phyloP scores from a whole-genome alignment of 2,113 vertebrate species.

The Irena cyanogastra region DNA sequence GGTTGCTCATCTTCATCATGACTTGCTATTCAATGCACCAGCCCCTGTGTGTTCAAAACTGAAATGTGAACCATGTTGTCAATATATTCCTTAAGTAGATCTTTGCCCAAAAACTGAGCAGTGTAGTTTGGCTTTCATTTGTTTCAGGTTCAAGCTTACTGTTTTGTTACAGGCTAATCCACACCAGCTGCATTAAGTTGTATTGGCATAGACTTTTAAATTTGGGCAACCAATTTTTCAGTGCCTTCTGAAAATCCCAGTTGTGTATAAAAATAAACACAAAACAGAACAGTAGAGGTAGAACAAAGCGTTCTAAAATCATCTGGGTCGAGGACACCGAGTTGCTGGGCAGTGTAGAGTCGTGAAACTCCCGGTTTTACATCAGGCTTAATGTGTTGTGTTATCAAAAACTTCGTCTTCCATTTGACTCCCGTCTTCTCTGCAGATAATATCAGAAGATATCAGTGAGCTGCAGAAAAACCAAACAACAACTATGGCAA shows the following conservation, averaged over 20 bases:
- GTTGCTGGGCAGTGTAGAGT: neutral
- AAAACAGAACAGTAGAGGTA: neutral
- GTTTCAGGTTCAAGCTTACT: neutral
- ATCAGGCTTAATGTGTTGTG: neutral
- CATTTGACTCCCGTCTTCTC: neutral
- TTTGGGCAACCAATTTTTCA: neutral
- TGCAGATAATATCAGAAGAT: constrained; percentile 93
- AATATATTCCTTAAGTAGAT: neutral
- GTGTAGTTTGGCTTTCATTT: neutral
- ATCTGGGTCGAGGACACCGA: rapidly evolving
- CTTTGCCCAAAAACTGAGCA: neutral
- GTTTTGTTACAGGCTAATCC: neutral
- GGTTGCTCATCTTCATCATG: neutral
- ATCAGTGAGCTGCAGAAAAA: constrained; percentile 97
- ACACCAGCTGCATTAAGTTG: neutral
- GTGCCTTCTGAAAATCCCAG: neutral
- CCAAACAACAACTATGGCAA: constrained; percentile 93
- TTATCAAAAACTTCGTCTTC: neutral
- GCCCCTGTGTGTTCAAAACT: neutral
- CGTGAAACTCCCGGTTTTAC: neutral
- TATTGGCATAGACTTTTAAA: neutral
- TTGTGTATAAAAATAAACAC: neutral
- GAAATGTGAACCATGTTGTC: neutral
- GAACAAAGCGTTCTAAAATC: neutral
- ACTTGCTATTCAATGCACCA: neutral